A percentile compares a stretch with the other conserved stretches of the same genome.
Evolutionary conservation across 2,113 vertebrate species (phyloP).

Genomic region (Rhizomys pruinosus): DNA sequence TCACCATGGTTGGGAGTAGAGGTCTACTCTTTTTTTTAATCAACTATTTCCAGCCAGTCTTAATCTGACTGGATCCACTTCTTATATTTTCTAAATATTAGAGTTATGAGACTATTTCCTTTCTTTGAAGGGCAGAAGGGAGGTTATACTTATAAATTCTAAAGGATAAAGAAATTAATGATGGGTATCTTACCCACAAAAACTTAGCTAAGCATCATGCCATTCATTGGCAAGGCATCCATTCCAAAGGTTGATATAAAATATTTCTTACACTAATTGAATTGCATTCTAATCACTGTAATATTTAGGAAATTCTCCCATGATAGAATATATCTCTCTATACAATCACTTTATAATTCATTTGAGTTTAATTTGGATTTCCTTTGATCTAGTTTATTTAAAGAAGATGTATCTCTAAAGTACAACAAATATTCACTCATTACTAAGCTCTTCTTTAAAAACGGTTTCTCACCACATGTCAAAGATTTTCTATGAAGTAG

Average conservation of each 20-base stretch:
- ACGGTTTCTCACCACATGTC: neutral
- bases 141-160: neutral
- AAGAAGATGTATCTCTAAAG: slow-evolving; percentile 21
- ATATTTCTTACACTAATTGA: slow-evolving; percentile 33
- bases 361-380: slow-evolving; percentile 62
- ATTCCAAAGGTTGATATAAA: slow-evolving; percentile 14
- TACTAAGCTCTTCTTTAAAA: neutral
- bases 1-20: rapidly evolving
- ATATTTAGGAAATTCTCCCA: slow-evolving; percentile 9
- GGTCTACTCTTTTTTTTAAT: neutral
- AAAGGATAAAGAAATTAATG: slow-evolving; percentile 20
- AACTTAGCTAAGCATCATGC: neutral
- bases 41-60: rapidly evolving
- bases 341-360: slow-evolving; percentile 40
- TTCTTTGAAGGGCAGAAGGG: neutral
- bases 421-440: neutral
- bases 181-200: neutral
- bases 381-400: slow-evolving; percentile 22
- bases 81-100: neutral
- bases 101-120: neutral
- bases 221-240: neutral
- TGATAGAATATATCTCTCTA: neutral
- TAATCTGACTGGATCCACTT: too few species aligned
- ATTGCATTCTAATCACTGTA: neutral
- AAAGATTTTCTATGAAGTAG: neutral